A percentile compares a stretch with the other conserved stretches of the same genome.
phyloP scores from a whole-genome alignment of 2,113 vertebrate species.

The Callaeas wilsoni region DNA sequence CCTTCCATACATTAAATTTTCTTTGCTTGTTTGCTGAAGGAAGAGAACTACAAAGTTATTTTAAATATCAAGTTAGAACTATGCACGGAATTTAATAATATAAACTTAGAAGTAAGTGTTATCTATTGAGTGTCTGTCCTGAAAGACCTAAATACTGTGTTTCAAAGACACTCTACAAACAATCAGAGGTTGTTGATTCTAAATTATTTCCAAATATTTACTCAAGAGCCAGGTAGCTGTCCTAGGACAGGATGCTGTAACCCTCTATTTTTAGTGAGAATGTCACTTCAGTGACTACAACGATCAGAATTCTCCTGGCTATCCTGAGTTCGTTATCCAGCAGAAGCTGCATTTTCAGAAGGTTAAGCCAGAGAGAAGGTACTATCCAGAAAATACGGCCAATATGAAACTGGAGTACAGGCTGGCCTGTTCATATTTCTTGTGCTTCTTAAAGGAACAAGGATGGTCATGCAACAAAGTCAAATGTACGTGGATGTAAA shows the following conservation, averaged over 20 bases:
- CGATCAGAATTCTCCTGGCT: neutral
- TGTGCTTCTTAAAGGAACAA: neutral
- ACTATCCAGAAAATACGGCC: neutral
- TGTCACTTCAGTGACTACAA: neutral
- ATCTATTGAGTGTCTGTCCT: neutral
- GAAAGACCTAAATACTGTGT: neutral
- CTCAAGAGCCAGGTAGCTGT: neutral
- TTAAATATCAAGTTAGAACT: conserved; percentile 35
- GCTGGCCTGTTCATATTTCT: neutral
- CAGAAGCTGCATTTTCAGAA: neutral
- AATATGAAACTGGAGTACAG: neutral
- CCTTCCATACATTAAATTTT: neutral
- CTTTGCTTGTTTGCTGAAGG: conserved; percentile 46
- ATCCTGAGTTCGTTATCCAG: neutral
- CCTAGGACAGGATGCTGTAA: neutral
- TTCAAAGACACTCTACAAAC: conserved; percentile 13
- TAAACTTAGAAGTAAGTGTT: too few species aligned
- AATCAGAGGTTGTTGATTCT: neutral
- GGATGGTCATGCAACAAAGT: neutral
- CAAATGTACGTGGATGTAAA: neutral
- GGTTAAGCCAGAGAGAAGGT: neutral
- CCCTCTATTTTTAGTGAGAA: neutral
- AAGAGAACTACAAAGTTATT: conserved; percentile 17
- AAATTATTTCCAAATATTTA: neutral
- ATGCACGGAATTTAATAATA: conserved; percentile 32